phyloP scores from a whole-genome alignment of 1,140 invertebrate species.

The Phortica variegata region DNA sequence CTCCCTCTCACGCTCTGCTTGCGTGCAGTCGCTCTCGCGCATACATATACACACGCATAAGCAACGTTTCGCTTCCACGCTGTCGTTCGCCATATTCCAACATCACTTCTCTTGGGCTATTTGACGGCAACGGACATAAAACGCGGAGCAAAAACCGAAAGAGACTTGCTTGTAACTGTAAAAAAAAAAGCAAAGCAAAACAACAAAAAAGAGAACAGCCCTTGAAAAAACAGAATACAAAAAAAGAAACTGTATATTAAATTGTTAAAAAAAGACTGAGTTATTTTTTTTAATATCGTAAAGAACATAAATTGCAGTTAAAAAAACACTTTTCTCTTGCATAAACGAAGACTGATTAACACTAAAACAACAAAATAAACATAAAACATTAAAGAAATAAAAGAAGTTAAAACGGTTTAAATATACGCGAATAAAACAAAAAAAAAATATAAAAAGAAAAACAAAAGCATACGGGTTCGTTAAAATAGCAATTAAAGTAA shows the following conservation, averaged over 20 bases:
- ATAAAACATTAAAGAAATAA: slow-evolving; percentile 26
- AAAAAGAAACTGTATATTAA: slow-evolving; percentile 17
- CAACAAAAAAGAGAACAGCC: too few species aligned
- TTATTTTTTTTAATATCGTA: slow-evolving; percentile 10
- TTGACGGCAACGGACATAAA: slow-evolving; percentile 35
- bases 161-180: slow-evolving; percentile 16
- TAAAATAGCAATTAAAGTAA: slow-evolving; percentile 3
- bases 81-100: too few species aligned
- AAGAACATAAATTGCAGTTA: slow-evolving; percentile 17
- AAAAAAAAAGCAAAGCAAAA: background rate
- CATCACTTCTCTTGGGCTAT: slow-evolving; percentile 37
- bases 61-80: too few species aligned
- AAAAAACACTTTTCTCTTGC: slow-evolving; percentile 28
- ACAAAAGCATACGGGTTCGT: background rate
- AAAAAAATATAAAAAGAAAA: slow-evolving; percentile 15
- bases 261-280: slow-evolving; percentile 26
- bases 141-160: slow-evolving; percentile 3
- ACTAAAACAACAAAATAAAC: slow-evolving; percentile 38
- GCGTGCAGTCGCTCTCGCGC: slow-evolving; percentile 5
- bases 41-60: too few species aligned
- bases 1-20: slow-evolving; percentile 1
- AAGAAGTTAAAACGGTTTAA: slow-evolving; percentile 34
- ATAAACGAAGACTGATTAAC: slow-evolving; percentile 38
- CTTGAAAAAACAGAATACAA: background rate
- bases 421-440: slow-evolving; percentile 32